These are phyloP conservation scores for Hemiprocne comata DNA, from an alignment of 2,113 vertebrate genomes.

Conservation along the genomic window DNA sequence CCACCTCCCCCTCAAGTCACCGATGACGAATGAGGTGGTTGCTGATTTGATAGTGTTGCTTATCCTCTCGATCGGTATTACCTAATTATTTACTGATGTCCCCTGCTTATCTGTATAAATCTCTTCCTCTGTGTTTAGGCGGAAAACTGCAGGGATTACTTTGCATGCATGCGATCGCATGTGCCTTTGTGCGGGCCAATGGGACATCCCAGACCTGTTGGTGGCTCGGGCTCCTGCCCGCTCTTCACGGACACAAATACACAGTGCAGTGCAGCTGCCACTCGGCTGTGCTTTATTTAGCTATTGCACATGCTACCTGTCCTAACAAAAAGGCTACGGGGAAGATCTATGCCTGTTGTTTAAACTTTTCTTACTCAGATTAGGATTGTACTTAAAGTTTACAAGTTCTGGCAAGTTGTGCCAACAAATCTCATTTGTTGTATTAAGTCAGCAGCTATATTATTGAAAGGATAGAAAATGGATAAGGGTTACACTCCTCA, in stretches of 20 bases:
- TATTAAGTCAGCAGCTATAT: not conserved
- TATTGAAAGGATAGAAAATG: not conserved
- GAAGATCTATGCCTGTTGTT: not conserved
- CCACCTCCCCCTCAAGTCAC: fast-evolving
- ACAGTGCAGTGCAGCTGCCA: fast-evolving
- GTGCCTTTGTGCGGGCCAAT: not conserved
- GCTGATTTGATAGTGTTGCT: not conserved
- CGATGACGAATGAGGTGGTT: fast-evolving
- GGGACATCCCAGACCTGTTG: not conserved
- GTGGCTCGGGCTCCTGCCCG: fast-evolving
- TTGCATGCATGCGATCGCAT: fast-evolving
- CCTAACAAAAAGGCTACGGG: not conserved
- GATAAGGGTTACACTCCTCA: not conserved
- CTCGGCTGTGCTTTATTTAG: not conserved
- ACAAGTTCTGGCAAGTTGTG: not conserved
- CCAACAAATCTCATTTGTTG: not conserved
- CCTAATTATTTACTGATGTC: not conserved
- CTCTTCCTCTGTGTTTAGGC: not conserved
- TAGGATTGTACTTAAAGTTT: not conserved
- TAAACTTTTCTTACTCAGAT: not conserved
- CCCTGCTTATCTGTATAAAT: not conserved
- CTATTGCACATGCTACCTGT: fast-evolving
- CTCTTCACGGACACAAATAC: not conserved
- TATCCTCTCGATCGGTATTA: not conserved
- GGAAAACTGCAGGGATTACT: not conserved